A percentile compares a stretch with the other conserved stretches of the same genome.
Evolutionary conservation across 2,113 vertebrate species (phyloP).

Genomic region (Protobothrops mucrosquamatus): DNA sequence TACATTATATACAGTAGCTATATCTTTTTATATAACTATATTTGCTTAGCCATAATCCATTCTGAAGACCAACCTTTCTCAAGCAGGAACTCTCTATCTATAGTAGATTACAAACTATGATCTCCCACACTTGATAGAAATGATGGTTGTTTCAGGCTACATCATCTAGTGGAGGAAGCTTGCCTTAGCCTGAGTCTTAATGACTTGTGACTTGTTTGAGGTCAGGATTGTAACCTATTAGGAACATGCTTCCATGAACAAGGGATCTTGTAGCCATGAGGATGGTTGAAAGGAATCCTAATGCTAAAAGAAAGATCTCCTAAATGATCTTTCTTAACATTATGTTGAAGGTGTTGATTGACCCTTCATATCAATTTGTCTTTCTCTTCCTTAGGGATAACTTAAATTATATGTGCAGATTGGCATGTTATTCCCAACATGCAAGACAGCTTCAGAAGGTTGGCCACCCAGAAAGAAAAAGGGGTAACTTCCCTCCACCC

Average conservation of each 20-base stretch:
- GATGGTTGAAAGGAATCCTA: neutral
- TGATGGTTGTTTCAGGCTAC: neutral
- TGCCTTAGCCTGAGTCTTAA: neutral
- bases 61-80: neutral
- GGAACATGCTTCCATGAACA: neutral
- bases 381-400: neutral
- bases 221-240: neutral
- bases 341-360: neutral
- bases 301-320: neutral
- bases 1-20: neutral
- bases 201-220: rapidly evolving
- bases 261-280: neutral
- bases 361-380: neutral
- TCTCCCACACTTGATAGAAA: neutral
- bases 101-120: neutral
- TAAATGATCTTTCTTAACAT: neutral
- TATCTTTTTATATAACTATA: neutral
- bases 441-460: neutral
- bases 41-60: neutral
- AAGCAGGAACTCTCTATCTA: neutral
- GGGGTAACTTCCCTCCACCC: neutral
- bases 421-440: neutral
- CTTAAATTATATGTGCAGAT: neutral
- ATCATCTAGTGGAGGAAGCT: neutral
- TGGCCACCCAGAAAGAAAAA: neutral